A percentile compares a stretch with the other conserved stretches of the same genome.
phyloP scores from a whole-genome alignment of 2,113 vertebrate genomes.

The Sorex araneus region DNA sequence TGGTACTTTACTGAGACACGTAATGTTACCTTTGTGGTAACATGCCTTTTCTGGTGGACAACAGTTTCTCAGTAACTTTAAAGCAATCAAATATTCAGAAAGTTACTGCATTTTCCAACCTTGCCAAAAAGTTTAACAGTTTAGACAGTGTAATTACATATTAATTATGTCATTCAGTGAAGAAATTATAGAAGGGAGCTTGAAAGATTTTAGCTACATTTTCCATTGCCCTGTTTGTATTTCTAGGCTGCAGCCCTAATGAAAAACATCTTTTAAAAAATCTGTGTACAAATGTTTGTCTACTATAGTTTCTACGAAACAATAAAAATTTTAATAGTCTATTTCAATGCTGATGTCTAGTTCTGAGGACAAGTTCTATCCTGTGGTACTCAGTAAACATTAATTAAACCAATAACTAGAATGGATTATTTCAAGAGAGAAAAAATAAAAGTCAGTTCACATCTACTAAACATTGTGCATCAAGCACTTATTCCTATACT shows the following conservation, averaged over 20 bases:
- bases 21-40: neutral
- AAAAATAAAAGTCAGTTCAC: neutral
- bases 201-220: neutral
- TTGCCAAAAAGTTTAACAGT: neutral
- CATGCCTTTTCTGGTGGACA: neutral
- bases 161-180: too few relatives aligned
- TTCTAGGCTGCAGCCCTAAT: neutral
- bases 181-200: too few relatives aligned
- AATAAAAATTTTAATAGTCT: neutral
- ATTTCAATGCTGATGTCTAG: neutral
- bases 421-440: neutral
- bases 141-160: too few relatives aligned
- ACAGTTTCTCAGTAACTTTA: neutral
- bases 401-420: neutral
- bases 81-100: slow-evolving; percentile 1
- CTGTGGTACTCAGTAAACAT: neutral
- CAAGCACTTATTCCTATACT: neutral
- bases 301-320: neutral
- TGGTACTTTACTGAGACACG: neutral
- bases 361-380: neutral
- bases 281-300: neutral
- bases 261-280: neutral
- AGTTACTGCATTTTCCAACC: slow-evolving; percentile 17
- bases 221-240: neutral
- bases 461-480: neutral